phyloP scores from a whole-genome alignment of 2,888 invertebrate genomes.

The Leptothorax acervorum region DNA sequence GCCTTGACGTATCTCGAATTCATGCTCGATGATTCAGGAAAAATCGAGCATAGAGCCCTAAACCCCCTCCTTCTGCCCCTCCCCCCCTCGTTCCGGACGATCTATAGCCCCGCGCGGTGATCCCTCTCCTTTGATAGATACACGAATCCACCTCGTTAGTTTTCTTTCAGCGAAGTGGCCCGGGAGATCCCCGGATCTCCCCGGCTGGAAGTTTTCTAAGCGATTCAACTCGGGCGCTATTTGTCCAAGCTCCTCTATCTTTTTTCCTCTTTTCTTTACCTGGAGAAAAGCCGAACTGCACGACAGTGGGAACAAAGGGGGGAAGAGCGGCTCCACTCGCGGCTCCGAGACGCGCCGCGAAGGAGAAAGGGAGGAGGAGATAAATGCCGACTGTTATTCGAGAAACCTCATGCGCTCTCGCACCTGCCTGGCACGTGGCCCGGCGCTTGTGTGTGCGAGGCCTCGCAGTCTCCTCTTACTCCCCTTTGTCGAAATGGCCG shows the following conservation, averaged over 20 bases:
- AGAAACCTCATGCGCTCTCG: slow-evolving; percentile 61
- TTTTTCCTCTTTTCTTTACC: slow-evolving; percentile 39
- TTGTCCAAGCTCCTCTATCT: slow-evolving; percentile 56
- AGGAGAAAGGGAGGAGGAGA: slow-evolving; percentile 53
- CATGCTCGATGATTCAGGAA: slow-evolving; percentile 44
- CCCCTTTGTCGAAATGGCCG: slow-evolving; percentile 54
- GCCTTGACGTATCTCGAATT: slow-evolving; percentile 33
- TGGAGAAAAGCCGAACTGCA: slow-evolving; percentile 37
- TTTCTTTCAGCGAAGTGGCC: slow-evolving; percentile 64
- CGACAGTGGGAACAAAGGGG: slow-evolving; percentile 29
- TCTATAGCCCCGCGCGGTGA: slow-evolving; percentile 10
- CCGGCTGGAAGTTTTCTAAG: slow-evolving; percentile 32
- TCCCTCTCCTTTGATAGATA: slow-evolving; percentile 63
- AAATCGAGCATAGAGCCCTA: slow-evolving; percentile 48
- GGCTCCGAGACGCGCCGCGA: slow-evolving; percentile 19
- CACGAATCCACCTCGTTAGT: slow-evolving; percentile 71
- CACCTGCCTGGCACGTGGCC: slow-evolving; percentile 76
- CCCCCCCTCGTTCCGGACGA: slow-evolving; percentile 32
- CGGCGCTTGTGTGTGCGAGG: slow-evolving; percentile 56
- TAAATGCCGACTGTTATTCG: slow-evolving; percentile 65
- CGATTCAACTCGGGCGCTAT: slow-evolving; percentile 55
- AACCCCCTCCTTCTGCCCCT: slow-evolving; percentile 13
- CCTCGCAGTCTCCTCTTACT: slow-evolving; percentile 49
- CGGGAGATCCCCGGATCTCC: slow-evolving; percentile 27
- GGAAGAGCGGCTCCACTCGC: slow-evolving; percentile 35